Evolutionary conservation across 2,888 invertebrate genomes (phyloP), one percentile per base, ranked within the genome.

Genomic region (Limnephilus rhombicus): DNA sequence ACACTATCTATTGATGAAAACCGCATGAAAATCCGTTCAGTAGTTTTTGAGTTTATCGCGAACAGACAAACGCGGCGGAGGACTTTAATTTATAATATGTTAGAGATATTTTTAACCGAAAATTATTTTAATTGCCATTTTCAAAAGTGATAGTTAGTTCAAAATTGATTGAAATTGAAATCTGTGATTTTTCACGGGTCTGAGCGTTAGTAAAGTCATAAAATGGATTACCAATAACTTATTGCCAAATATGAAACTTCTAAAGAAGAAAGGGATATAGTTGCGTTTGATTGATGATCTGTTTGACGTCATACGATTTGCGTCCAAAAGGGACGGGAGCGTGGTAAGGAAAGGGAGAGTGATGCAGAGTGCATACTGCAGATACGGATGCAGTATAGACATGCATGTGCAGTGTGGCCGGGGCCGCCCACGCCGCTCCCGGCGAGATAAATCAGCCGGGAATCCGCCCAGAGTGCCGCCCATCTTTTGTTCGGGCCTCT

Each of bases 381-480:
- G 31, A 34, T 34, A 18, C 3, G 4, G 85, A n/a, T 31, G 41
- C 68, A 68, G 68, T 68, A 68, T 7, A 18, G 82, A 31, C 3
- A 31, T 82, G 82, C 82, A 45, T 49, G 49, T 49, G 82, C 82
- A 34, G 82, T 82, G 82, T 82, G 29, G 82, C 13, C 34, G 15
- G 34, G 15, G 82, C 82, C 85, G 45, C 86, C 41, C 86, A 45
- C 86, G 86, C 45, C 45, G 68, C 68, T 68, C 68, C 68, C 68
- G 68, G 68, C 9, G 45, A 85, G 85, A 83, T 83, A 83, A 83
- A 83, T 83, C 83, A 83, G 37, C 2, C 83, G n/a, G 83, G 83
- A 83, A 83, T 83, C 83, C 83, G 83, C 83, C 83, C 83, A 83
- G 37, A 83, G 83, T 24, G 34, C 83, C 83, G 83, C 83, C 83